Base-by-base conservation (phyloP, 2,797 vertebrate genomes). In the Spinibarbus caldwelli region DNA sequence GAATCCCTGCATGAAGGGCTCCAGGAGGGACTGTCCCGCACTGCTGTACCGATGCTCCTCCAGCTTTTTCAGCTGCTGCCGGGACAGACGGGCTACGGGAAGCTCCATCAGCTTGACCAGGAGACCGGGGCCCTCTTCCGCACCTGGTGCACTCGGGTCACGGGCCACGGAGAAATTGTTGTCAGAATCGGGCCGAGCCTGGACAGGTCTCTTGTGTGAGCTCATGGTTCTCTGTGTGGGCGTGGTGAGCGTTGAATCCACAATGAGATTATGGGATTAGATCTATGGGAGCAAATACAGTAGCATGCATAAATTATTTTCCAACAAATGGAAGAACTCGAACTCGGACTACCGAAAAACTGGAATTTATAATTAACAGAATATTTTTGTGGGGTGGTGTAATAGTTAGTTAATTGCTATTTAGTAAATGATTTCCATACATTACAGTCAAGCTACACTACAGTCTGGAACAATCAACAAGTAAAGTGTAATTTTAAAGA, bases 11-110 rank as follows among this genome's bases (percentile, higher is more conserved):
- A 97, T 96, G 45, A 95, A 78, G 6, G 95, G 94, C 73, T 97
- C 96, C 88, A 97, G 94, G 86, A 96, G 88, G 52, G 96, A 97
- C 1, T 90, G 93, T 19, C 96, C 96, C 0, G 94, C 92, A 72
- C 96, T 97, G 92, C 96, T 95, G 84, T 97, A 97, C 4, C 93
- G 95, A 91, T 97, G 96, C 83, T 96, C 96, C 90, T 97, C 96
- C 87, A 97, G 92, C 12, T 95, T 93, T 90, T 95, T 96, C 67
- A 97, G 91, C 86, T 97, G 96, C 87, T 96, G 95, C 79, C 94
- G 94, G n/a, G 95, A 95, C 85, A 97, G 80, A 6, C 95, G 96
- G 0, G 95, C 93, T 0, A 95, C 94, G 1, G 96, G 94, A 89
- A 96, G 88, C 89, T 95, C 95, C 86, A 96, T 88, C 57, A 97